Evolutionary conservation across 2,888 invertebrate genomes (phyloP).

Genomic region (Spatulosminthurus flaviceps): DNA sequence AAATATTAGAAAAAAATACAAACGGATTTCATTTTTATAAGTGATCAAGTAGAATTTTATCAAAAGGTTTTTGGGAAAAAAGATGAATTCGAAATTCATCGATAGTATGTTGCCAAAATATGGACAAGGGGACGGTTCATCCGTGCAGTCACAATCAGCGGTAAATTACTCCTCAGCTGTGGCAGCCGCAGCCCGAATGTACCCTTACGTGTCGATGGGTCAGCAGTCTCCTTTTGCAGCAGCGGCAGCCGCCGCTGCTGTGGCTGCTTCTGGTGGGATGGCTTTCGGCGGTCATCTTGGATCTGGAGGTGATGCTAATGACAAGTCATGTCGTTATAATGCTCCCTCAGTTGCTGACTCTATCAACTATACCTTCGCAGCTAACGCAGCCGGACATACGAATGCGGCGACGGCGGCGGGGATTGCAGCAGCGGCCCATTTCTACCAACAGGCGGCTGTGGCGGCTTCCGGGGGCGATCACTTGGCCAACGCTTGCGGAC

Average conservation of each 20-base stretch:
- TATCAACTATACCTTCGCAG: conserved; percentile 79
- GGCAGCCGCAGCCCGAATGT: conserved; percentile 77
- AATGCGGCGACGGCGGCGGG: conserved; percentile 60
- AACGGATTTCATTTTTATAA: not conserved
- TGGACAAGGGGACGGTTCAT: conserved; percentile 72
- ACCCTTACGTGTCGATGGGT: conserved; percentile 85
- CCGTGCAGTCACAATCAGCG: conserved; percentile 72
- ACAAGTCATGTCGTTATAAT: conserved; percentile 85
- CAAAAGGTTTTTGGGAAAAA: conserved; percentile 26
- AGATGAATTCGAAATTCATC: conserved; percentile 97
- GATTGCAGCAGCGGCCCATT: conserved; percentile 81
- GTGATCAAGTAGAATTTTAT: too few relatives aligned
- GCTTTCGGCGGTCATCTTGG: conserved; percentile 68
- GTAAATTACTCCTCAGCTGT: conserved; percentile 68
- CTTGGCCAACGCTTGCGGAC: conserved; percentile 78
- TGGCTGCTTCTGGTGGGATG: conserved; percentile 68
- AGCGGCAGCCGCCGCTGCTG: conserved; percentile 70
- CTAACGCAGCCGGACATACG: conserved; percentile 68
- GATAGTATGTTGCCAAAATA: conserved; percentile 98
- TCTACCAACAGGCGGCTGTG: conserved; percentile 81
- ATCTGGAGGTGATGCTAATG: conserved; percentile 67
- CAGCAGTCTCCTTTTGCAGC: conserved; percentile 75
- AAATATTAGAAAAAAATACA: too few relatives aligned
- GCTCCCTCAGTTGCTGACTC: conserved; percentile 75
- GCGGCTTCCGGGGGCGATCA: conserved; percentile 79